A percentile compares a stretch with the other conserved stretches of the same genome.
Evolutionary conservation across 64 coral and sea anemone genomes (phyloP).

Genomic region (Cladopsammia gracilis): DNA sequence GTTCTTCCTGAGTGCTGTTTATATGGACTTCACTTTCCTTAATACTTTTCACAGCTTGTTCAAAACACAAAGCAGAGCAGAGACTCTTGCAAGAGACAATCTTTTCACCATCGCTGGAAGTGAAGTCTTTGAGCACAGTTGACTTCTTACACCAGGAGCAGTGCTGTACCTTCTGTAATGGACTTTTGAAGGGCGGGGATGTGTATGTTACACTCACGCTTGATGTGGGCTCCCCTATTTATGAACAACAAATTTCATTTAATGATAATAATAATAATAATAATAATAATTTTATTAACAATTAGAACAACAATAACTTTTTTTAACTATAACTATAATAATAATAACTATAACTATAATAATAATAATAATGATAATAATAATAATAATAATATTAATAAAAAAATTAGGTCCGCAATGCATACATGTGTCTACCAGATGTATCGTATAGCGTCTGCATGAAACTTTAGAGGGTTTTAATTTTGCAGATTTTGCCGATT

Average conservation of each 20-base stretch:
- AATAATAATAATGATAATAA: too few relatives aligned
- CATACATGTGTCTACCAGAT: too few relatives aligned
- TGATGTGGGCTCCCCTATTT: not conserved
- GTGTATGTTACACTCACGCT: constrained; percentile 3
- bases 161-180: not conserved
- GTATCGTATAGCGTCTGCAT: too few relatives aligned
- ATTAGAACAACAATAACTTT: too few relatives aligned
- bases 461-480: too few relatives aligned
- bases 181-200: not conserved
- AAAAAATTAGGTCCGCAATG: too few relatives aligned
- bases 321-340: too few relatives aligned
- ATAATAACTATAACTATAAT: too few relatives aligned
- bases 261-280: too few relatives aligned
- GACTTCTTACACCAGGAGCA: constrained; percentile 75
- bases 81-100: constrained; percentile 49
- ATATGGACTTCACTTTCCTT: constrained; percentile 27
- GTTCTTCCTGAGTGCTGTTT: not conserved
- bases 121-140: constrained; percentile 17
- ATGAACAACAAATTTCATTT: not conserved
- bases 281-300: too few relatives aligned
- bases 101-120: constrained; percentile 52
- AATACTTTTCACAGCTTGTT: constrained; percentile 50
- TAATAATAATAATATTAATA: too few relatives aligned
- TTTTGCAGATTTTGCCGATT: too few relatives aligned
- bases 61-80: constrained; percentile 63